Conservation (phyloP, 2,797 vertebrate species). For the Phataginus tricuspis region DNA sequence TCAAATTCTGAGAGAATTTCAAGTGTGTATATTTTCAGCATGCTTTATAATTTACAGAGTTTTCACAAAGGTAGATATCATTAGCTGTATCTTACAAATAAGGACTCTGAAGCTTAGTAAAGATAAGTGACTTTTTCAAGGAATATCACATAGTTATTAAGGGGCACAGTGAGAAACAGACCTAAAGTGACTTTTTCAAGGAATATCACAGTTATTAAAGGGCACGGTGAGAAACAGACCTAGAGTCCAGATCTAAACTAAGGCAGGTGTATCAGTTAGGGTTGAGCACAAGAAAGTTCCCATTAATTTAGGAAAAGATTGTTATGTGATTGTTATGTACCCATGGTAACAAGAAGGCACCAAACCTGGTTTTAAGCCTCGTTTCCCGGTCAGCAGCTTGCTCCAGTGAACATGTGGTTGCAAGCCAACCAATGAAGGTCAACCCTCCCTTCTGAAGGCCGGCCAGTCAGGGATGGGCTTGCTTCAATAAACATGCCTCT, state of each 20-base stretch:
- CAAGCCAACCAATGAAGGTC: neutral
- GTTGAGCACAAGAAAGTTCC: neutral
- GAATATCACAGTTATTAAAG: neutral
- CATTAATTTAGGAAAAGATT: neutral
- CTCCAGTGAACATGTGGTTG: neutral
- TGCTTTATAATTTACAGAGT: neutral
- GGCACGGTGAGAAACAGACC: neutral
- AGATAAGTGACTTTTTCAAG: neutral
- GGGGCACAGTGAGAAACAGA: neutral
- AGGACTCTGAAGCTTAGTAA: neutral
- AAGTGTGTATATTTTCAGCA: neutral
- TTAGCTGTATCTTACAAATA: neutral
- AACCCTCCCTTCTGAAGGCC: neutral
- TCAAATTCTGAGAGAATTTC: conserved; percentile 8
- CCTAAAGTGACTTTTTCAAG: neutral
- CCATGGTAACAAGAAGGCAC: neutral
- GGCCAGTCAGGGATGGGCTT: neutral
- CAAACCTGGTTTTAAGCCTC: neutral
- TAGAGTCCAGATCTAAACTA: neutral
- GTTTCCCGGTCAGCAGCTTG: neutral
- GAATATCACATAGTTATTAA: neutral
- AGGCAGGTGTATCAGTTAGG: neutral
- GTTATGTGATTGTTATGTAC: neutral
- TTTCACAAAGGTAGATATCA: neutral
- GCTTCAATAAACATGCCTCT: neutral